These are phyloP conservation scores for Zosterops borbonicus DNA, from an alignment of 2,113 vertebrate species.

Conservation along the genomic window DNA sequence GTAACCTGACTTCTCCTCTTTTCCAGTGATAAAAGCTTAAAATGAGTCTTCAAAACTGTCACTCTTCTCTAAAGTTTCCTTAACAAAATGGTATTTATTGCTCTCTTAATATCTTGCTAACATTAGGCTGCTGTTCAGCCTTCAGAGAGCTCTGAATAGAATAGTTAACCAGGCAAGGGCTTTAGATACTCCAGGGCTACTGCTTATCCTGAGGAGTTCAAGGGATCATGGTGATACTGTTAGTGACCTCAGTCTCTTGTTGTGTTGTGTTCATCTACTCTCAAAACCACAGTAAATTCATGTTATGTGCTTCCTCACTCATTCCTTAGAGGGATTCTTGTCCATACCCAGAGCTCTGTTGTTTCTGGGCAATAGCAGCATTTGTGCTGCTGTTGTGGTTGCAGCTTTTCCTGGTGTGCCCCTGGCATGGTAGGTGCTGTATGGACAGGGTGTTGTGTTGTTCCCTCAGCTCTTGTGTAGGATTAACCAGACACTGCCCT, in stretches of 20 bases:
- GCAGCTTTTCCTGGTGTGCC: background rate
- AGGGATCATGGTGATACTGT: background rate
- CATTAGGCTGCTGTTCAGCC: background rate
- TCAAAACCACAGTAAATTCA: background rate
- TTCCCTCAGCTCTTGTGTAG: background rate
- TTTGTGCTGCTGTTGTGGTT: background rate
- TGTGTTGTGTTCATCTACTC: background rate
- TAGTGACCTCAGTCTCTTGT: background rate
- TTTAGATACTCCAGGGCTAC: background rate
- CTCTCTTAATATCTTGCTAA: background rate
- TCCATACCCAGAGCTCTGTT: background rate
- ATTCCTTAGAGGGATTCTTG: background rate
- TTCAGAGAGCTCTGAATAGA: background rate
- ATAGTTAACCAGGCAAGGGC: background rate
- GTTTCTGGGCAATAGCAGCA: background rate
- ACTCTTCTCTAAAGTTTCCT: background rate
- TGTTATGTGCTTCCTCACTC: background rate
- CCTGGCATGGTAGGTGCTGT: background rate
- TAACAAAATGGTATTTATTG: background rate
- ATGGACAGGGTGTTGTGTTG: no score
- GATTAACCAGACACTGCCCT: background rate
- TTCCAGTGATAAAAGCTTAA: background rate
- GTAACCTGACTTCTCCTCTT: background rate
- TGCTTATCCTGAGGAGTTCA: background rate
- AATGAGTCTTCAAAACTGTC: background rate